These are phyloP conservation scores for Endomychus coccineus DNA, from an alignment of 2,888 invertebrate species.

Conservation along the genomic window DNA sequence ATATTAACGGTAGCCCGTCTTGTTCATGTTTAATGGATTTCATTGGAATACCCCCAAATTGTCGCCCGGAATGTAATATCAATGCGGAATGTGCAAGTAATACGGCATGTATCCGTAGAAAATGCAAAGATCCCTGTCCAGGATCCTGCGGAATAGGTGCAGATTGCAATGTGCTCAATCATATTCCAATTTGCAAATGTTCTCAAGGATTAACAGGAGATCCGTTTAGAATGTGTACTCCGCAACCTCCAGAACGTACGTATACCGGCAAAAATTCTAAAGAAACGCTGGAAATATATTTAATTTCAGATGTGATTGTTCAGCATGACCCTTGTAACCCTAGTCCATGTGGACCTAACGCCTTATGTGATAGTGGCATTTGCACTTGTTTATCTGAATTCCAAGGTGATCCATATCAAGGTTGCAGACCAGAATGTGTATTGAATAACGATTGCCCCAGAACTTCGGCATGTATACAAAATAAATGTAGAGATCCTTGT, in stretches of 20 bases:
- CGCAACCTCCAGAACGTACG: no score
- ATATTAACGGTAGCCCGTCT: conserved; percentile 51
- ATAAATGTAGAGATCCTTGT: conserved; percentile 74
- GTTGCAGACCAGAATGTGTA: conserved; percentile 74
- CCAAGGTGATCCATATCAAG: conserved; percentile 65
- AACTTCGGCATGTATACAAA: conserved; percentile 67
- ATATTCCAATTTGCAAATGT: conserved; percentile 61
- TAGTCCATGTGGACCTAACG: conserved; percentile 72
- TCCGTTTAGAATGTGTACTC: conserved; percentile 57
- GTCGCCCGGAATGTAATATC: conserved; percentile 64
- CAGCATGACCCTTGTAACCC: conserved; percentile 61
- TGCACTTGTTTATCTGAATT: conserved; percentile 66
- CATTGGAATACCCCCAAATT: conserved; percentile 68
- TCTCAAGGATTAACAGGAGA: conserved; percentile 56
- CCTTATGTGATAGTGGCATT: conserved; percentile 61
- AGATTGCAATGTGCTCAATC: conserved; percentile 62
- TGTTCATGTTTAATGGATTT: conserved; percentile 62
- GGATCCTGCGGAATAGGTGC: conserved; percentile 67
- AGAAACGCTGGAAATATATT: no score
- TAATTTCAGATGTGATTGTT: no score
- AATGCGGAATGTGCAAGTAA: conserved; percentile 62
- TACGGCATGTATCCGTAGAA: conserved; percentile 62
- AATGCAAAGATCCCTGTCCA: conserved; percentile 63
- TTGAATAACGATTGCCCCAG: conserved; percentile 71
- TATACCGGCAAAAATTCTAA: no score